Evolutionary conservation across 1,140 invertebrate genomes (phyloP).

Genomic region (Scaptomyza hsui): DNA sequence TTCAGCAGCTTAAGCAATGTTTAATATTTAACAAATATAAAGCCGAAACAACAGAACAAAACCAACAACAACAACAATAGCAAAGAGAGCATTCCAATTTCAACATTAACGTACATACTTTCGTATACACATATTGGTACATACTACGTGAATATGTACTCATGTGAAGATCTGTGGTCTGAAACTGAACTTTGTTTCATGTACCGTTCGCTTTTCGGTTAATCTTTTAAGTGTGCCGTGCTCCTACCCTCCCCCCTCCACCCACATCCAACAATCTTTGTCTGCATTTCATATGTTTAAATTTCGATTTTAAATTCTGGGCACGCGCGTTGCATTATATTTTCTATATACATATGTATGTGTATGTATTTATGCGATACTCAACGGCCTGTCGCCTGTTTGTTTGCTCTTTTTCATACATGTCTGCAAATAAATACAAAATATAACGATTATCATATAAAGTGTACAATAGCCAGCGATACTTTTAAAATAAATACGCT

Average conservation of each 20-base stretch:
- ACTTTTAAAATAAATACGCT: slow-evolving; percentile 65
- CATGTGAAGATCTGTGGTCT: slow-evolving; percentile 21
- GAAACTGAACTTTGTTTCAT: slow-evolving; percentile 45
- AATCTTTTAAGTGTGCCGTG: slow-evolving; percentile 76
- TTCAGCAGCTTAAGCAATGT: slow-evolving; percentile 74
- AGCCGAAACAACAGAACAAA: slow-evolving; percentile 46
- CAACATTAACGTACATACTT: slow-evolving; percentile 29
- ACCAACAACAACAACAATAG: slow-evolving; percentile 6
- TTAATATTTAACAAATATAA: slow-evolving; percentile 75
- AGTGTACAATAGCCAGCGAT: slow-evolving; percentile 34
- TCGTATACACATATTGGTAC: no score
- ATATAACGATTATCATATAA: slow-evolving; percentile 37
- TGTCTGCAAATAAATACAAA: slow-evolving; percentile 76
- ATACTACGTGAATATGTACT: background rate
- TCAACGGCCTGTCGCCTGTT: slow-evolving; percentile 25
- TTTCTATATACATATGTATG: slow-evolving; percentile 48
- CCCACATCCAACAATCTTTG: background rate
- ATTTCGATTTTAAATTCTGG: slow-evolving; percentile 76
- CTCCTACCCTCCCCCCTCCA: slow-evolving; percentile 9
- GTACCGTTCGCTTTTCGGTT: slow-evolving; percentile 48
- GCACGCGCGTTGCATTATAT: slow-evolving; percentile 73
- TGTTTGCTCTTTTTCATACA: slow-evolving; percentile 57
- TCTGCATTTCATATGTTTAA: slow-evolving; percentile 50
- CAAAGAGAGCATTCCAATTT: slow-evolving; percentile 53
- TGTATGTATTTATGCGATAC: slow-evolving; percentile 2